Percentiles rank a stretch among this genome's conserved stretches.
Conservation (phyloP, 2,113 vertebrate genomes). For the Spilogale gracilis region DNA sequence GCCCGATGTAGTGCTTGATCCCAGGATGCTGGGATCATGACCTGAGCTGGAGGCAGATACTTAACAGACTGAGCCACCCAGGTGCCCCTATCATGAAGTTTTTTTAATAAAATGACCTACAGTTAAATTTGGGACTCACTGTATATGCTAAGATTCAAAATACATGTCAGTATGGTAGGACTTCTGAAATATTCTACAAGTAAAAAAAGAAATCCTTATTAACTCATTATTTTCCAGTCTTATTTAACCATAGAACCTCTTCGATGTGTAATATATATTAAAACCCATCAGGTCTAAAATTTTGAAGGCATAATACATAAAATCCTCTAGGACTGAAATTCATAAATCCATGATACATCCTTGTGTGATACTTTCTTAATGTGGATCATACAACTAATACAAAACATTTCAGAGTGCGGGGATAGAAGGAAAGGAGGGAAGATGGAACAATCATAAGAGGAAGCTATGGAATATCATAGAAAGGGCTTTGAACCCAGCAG, state of each 20-base stretch:
- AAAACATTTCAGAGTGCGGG: neutral
- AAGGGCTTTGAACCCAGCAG: neutral
- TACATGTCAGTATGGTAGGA: neutral
- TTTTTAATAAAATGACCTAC: slow-evolving; percentile 42
- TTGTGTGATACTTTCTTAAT: neutral
- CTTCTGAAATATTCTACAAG: neutral
- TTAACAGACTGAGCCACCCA: too few relatives aligned
- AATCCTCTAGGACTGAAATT: neutral
- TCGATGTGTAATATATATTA: neutral
- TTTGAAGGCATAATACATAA: neutral
- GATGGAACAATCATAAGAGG: neutral
- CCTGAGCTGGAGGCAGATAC: too few relatives aligned
- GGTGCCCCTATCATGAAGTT: neutral
- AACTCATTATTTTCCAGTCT: neutral
- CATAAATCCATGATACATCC: neutral
- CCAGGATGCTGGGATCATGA: too few relatives aligned
- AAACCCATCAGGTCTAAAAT: neutral
- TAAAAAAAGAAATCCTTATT: slow-evolving; percentile 16
- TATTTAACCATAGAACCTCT: neutral
- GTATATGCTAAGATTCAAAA: slow-evolving; percentile 17
- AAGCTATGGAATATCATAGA: neutral
- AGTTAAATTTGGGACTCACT: neutral
- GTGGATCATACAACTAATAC: neutral
- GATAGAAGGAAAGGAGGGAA: neutral
- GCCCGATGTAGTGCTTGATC: too few relatives aligned